Evolutionary conservation across 2,797 vertebrate genomes (phyloP).

Genomic region (Margarornis squamiger): DNA sequence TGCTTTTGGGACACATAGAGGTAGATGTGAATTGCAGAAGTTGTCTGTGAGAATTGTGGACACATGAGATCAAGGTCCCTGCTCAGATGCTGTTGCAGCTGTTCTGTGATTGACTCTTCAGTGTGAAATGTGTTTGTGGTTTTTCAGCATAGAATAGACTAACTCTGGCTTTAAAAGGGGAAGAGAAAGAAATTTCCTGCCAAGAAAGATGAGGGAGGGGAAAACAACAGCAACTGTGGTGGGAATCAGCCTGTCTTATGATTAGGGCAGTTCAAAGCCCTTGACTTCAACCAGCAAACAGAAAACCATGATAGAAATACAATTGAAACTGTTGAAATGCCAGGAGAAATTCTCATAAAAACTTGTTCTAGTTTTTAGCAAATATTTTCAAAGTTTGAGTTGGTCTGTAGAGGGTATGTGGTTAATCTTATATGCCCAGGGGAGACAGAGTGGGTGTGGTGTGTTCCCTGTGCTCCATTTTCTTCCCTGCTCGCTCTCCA

Average conservation of each 20-base stretch:
- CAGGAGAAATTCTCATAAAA: not conserved
- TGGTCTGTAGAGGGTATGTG: fast-evolving
- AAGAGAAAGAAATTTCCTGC: not conserved
- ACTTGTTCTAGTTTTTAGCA: not conserved
- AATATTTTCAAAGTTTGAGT: not conserved
- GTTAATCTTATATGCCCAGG: not conserved
- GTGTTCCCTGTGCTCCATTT: not conserved
- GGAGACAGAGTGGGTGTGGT: not conserved
- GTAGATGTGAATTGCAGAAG: not conserved
- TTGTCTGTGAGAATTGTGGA: not conserved
- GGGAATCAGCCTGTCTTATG: not conserved
- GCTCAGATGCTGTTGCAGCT: not conserved
- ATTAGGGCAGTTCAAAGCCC: not conserved
- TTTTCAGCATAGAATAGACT: not conserved
- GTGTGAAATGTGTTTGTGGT: not conserved
- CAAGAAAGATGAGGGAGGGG: not conserved
- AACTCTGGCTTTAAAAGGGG: not conserved
- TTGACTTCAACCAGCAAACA: not conserved
- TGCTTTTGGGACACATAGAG: fast-evolving
- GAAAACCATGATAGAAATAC: not conserved
- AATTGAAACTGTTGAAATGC: not conserved
- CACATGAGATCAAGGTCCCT: fast-evolving
- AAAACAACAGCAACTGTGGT: not conserved
- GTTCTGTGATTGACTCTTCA: not conserved
- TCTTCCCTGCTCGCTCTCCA: not conserved